Base-by-base conservation (phyloP, 92 coral and sea anemone species). In the Parazoanthus atlanticus region DNA sequence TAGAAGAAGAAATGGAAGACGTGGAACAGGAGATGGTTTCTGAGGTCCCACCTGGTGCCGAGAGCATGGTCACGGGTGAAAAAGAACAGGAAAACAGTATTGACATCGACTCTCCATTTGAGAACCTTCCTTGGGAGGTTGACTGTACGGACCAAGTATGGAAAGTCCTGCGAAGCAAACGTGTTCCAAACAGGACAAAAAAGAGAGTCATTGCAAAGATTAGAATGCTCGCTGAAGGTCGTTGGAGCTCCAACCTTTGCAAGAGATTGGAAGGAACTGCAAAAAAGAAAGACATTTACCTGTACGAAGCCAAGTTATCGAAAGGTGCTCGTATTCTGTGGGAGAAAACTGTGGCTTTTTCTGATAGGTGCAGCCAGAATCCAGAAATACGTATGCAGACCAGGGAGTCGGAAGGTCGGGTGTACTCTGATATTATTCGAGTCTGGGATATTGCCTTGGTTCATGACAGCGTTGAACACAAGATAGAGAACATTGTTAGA, bases 391-490 rank as follows among this genome's bases (percentile, higher is more conserved):
- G 96, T 52, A 56, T 90, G 41, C 85, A 93, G 15, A 41, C 47
- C 34, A 78, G 16, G 47, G 76, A 81, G 54, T 38, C 86, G 3
- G 49, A 70, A 5, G 95, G 95, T 71, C 92, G 89, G 43, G 93
- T 97, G n/a, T 97, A 97, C 88, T 91, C 99, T 17, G 99, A 97
- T 36, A 96, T 97, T 49, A 95, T 97, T 80, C 95, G 99, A 65
- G 95, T 97, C 17, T 97, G 99, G 99, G 98, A 96, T 84, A 91
- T 97, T 77, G 97, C 92, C 16, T 86, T 95, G 28, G 93, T 87
- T 82, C 97, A 97, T 69, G 93, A 91, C 85, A 92, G 91, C 36
- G 92, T 97, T 74, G 91, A 92, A 2, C 96, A 90, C 78, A 91
- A 93, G 79, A 94, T 97, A 65, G 93, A 94, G 23, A 93, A 88